These are phyloP conservation scores for Pantherophis alleghaniensis DNA, from an alignment of 2,797 vertebrate species.

Conservation along the genomic window DNA sequence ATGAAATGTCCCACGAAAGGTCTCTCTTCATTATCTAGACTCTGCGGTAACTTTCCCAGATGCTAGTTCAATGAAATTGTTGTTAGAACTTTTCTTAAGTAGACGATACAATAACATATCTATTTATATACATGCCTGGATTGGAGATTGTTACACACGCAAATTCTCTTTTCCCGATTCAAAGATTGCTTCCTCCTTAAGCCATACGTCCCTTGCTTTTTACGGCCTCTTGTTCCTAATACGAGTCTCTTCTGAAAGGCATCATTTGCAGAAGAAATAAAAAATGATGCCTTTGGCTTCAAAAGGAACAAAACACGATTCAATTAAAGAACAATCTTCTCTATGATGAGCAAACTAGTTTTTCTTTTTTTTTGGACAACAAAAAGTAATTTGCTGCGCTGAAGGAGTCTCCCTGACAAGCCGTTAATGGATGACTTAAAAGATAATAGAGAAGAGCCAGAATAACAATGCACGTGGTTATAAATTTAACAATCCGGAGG, in stretches of 20 bases:
- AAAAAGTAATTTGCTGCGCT: slow-evolving; percentile 1
- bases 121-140: background rate
- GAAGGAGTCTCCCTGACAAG: background rate
- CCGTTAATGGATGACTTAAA: background rate
- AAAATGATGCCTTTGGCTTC: slow-evolving; percentile 7
- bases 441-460: background rate
- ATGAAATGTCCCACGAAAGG: background rate
- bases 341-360: background rate
- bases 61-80: background rate
- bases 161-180: background rate
- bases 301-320: background rate
- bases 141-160: background rate
- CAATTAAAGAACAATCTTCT: slow-evolving; percentile 6
- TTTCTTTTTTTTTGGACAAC: background rate
- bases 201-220: background rate
- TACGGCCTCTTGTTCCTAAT: background rate
- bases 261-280: slow-evolving; percentile 15
- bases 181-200: background rate
- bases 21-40: no score
- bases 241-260: background rate
- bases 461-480: background rate
- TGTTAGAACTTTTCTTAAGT: background rate
- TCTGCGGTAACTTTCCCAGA: background rate
- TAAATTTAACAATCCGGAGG: background rate
- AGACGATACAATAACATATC: background rate